Percentiles rank a stretch among this genome's conserved stretches.
These are phyloP conservation scores for Gobiocypris rarus DNA, from an alignment of 2,113 vertebrate species.

Conservation along the genomic window DNA sequence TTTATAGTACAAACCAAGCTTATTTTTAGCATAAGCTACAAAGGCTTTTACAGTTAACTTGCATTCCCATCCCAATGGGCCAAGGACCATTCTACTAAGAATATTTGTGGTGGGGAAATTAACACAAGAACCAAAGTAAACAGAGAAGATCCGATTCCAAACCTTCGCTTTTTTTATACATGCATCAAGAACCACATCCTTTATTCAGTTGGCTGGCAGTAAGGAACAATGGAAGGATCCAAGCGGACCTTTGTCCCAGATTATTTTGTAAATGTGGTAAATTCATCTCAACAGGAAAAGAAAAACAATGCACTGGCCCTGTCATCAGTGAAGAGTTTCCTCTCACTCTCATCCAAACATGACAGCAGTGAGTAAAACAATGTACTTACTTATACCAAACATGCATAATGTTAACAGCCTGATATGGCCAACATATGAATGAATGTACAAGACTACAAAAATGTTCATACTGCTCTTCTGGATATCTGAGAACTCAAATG, in stretches of 20 bases:
- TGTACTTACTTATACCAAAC: background rate
- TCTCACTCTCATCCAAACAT: constrained; percentile 25
- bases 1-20: background rate
- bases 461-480: background rate
- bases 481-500: background rate
- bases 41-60: background rate
- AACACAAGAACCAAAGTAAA: background rate
- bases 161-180: background rate
- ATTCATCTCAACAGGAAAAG: constrained; percentile 70
- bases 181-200: background rate
- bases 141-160: background rate
- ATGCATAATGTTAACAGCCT: background rate
- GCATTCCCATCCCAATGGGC: background rate
- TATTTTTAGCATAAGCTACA: constrained; percentile 7
- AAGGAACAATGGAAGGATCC: background rate
- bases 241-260: constrained; percentile 60
- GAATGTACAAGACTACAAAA: background rate
- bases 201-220: background rate
- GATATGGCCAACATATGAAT: background rate
- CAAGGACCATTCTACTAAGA: background rate
- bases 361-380: background rate
- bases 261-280: constrained; percentile 46
- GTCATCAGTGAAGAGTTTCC: constrained; percentile 42
- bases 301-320: constrained; percentile 65
- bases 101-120: background rate